Conservation (phyloP, 2,113 vertebrate species). For the Solea senegalensis region DNA sequence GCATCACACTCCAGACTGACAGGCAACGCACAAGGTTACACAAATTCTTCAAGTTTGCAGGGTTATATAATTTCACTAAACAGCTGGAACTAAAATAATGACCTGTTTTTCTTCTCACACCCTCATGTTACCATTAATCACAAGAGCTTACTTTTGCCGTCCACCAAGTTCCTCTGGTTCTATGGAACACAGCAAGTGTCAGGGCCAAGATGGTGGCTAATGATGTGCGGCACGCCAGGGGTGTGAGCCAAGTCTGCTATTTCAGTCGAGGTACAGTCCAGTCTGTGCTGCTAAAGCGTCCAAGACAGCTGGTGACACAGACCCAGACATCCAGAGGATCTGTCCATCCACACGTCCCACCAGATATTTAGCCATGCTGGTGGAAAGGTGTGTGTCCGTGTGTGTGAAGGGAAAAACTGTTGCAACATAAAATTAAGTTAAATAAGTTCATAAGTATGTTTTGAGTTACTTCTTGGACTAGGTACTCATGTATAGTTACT, state of each 20-base stretch:
- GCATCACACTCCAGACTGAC: neutral
- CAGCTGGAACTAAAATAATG: slow-evolving; percentile 18
- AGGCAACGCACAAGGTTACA: neutral
- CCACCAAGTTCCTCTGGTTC: neutral
- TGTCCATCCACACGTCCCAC: neutral
- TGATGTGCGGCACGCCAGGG: slow-evolving; percentile 37
- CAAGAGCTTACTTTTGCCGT: neutral
- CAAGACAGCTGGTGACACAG: slow-evolving; percentile 43
- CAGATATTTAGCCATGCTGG: neutral
- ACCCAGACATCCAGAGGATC: slow-evolving; percentile 15
- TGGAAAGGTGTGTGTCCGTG: too few relatives aligned
- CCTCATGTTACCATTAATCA: neutral
- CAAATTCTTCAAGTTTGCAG: neutral
- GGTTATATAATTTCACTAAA: neutral
- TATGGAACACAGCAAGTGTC: slow-evolving; percentile 5
- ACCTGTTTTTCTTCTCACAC: neutral
- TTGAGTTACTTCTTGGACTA: too few relatives aligned
- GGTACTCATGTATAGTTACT: too few relatives aligned
- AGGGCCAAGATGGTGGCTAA: slow-evolving; percentile 48
- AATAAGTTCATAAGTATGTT: too few relatives aligned
- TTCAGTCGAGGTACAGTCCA: slow-evolving; percentile 9
- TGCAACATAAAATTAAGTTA: too few relatives aligned
- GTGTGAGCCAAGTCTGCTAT: slow-evolving; percentile 16
- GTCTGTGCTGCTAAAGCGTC: slow-evolving; percentile 20
- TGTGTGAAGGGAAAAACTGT: too few relatives aligned